Percentiles rank a stretch among this genome's conserved stretches.
phyloP scores from a whole-genome alignment of 2,113 vertebrate genomes.

The Equus quagga region DNA sequence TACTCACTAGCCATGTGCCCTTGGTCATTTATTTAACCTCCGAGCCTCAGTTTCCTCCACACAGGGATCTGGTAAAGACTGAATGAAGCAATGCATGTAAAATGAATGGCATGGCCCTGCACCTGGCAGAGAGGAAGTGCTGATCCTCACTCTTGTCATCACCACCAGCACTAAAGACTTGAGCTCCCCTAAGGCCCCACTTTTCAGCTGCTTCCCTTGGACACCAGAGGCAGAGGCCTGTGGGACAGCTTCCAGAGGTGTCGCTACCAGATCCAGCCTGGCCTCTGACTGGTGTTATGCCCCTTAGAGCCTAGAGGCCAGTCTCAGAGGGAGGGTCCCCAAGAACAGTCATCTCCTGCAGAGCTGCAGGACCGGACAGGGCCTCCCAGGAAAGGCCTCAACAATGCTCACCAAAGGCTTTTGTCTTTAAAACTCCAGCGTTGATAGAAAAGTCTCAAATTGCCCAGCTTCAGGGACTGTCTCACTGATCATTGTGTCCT shows the following conservation, averaged over 20 bases:
- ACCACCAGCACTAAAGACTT: background rate
- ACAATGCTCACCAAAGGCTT: background rate
- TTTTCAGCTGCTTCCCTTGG: background rate
- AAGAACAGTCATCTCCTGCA: background rate
- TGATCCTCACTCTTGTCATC: background rate
- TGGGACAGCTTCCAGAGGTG: background rate
- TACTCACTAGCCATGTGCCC: slow-evolving; percentile 18
- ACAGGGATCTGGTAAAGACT: background rate
- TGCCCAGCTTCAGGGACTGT: background rate
- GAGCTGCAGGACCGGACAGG: background rate
- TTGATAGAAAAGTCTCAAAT: background rate
- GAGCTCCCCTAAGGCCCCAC: background rate
- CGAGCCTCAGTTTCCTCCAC: slow-evolving; percentile 40
- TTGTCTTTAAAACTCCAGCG: background rate
- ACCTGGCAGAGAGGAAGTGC: background rate
- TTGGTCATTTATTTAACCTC: background rate
- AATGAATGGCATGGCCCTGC: background rate
- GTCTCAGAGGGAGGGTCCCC: background rate
- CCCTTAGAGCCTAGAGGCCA: background rate
- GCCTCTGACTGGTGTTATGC: background rate
- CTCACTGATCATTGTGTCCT: background rate
- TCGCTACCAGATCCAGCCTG: background rate
- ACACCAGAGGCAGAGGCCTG: background rate
- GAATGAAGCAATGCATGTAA: background rate
- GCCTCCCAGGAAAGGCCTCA: background rate